Base-by-base conservation (phyloP, 2,797 vertebrate genomes). In the Oophaga sylvatica region DNA sequence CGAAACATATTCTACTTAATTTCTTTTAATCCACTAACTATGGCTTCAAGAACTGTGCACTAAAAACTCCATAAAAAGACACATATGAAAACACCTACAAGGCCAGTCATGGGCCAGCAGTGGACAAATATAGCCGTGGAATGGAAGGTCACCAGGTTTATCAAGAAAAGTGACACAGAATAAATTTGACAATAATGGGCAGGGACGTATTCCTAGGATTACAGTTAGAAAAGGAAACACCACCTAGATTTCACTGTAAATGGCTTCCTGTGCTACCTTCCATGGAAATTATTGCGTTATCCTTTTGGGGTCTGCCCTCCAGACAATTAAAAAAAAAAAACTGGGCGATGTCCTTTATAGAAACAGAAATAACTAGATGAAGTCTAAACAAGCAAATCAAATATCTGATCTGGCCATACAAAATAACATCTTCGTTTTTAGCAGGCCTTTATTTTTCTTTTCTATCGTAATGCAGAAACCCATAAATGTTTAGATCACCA, bases 181-280 rank as follows among this genome's bases (percentile, higher is more conserved):
- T 59, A 53, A 81, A 68, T 76, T 0, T 81, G 68, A 88, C 81
- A 84, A 78, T 82, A 45, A 86, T 45, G 75, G 88, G 79, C 79
- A 71, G 71, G 84, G 19, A 26, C 29, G 35, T 26, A 79, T 60
- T 83, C 73, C 62, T 70, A 67, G 70, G 76, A 77, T 57, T 81
- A 11, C 31, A 26, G 45, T 29, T 20, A 56, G 63, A 65, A 85
- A 68, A 81, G 83, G 83, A 85, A 88, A 85, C 62, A 76, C 83
- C 71, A 17, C 79, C 76, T 68, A 68, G 29, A 77, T 84, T 65
- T 62, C 26, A 60, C 67, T 80, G 26, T 77, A 59, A 65, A 62
- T 65, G 16, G 15, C 67, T 89, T 86, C 80, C 53, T 83, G 60
- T 67, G 75, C 60, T 56, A 17, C 48, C 70, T 53, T 76, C 71